A percentile compares a stretch with the other conserved stretches of the same genome.
Conservation (phyloP, 2,797 vertebrate genomes). For the Lepilemur ruficaudatus region DNA sequence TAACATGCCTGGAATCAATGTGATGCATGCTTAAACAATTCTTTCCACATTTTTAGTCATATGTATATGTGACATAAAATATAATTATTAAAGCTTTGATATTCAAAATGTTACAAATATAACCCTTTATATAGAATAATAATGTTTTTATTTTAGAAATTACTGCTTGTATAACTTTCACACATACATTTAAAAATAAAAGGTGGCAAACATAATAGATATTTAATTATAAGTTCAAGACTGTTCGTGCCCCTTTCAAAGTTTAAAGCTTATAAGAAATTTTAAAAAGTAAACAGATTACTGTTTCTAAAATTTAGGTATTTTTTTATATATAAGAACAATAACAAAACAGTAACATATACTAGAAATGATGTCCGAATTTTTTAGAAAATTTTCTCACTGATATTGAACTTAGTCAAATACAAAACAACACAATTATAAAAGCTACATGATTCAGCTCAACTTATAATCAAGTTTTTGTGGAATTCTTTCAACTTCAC, state of each 20-base stretch:
- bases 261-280: constrained; percentile 40
- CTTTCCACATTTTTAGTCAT: background rate
- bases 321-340: constrained; percentile 37
- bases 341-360: background rate
- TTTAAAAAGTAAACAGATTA: background rate
- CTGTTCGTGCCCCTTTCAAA: background rate
- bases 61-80: constrained; percentile 42
- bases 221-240: constrained; percentile 22
- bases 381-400: background rate
- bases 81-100: constrained; percentile 32
- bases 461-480: constrained; percentile 50
- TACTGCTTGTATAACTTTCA: constrained; percentile 39
- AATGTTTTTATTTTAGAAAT: constrained; percentile 34
- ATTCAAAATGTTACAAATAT: constrained; percentile 18
- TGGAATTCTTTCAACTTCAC: constrained; percentile 23
- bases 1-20: constrained; percentile 51
- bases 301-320: background rate
- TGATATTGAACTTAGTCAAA: background rate
- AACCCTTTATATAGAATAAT: constrained; percentile 46
- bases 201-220: constrained; percentile 27
- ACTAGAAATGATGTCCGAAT: constrained; percentile 13
- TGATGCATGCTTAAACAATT: constrained; percentile 25
- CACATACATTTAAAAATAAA: constrained; percentile 44
- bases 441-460: constrained; percentile 20
- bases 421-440: constrained; percentile 38